Conservation (phyloP, 2,113 vertebrate genomes). For the Tricholaema leucomelas region DNA sequence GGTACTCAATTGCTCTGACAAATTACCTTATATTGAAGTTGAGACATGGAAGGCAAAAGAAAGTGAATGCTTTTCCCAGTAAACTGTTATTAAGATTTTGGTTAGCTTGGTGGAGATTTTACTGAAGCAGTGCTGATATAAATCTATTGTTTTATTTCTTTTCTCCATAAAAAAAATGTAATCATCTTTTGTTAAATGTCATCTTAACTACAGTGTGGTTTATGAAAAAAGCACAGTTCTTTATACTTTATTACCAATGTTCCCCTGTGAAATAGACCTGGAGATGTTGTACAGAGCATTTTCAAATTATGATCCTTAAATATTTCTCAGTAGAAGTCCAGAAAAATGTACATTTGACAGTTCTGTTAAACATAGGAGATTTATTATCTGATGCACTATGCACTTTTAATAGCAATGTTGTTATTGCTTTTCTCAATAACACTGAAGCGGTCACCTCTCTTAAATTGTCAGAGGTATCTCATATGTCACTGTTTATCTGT, state of each 20-base stretch:
- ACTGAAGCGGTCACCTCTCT: background rate
- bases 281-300: background rate
- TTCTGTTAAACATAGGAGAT: constrained; percentile 31
- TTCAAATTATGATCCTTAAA: background rate
- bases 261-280: background rate
- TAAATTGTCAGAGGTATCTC: background rate
- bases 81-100: background rate
- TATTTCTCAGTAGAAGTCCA: background rate
- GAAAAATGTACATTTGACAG: constrained; percentile 14
- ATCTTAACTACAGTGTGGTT: background rate
- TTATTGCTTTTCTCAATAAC: background rate
- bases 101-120: background rate
- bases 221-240: background rate
- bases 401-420: constrained; percentile 17
- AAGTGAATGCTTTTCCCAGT: background rate
- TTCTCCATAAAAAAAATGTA: background rate
- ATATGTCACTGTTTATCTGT: background rate
- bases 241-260: background rate
- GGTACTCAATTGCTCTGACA: constrained; percentile 40
- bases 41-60: background rate
- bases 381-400: background rate
- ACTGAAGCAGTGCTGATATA: background rate
- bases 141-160: background rate
- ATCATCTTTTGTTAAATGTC: background rate
- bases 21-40: background rate